Conservation (phyloP, 2,113 vertebrate genomes). For the Callorhinus ursinus region DNA sequence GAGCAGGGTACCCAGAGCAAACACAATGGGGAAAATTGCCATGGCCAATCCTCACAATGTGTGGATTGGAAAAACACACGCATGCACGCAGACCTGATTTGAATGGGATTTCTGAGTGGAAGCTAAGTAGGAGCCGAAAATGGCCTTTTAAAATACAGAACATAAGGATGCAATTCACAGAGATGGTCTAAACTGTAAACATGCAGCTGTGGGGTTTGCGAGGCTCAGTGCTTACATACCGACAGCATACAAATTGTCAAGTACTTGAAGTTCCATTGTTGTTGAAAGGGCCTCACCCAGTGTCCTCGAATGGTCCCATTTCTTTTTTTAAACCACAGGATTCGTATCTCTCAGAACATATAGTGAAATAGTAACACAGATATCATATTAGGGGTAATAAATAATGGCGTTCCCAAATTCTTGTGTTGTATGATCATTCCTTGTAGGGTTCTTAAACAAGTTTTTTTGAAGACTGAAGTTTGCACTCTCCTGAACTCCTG, state of each 20-base stretch:
- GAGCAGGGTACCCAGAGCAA: neutral
- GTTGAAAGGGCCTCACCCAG: conserved; percentile 67
- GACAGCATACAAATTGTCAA: conserved; percentile 81
- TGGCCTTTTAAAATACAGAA: conserved; percentile 82
- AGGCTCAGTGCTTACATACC: conserved; percentile 62
- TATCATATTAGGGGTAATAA: neutral
- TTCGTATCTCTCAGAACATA: neutral
- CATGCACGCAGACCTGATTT: conserved; percentile 68
- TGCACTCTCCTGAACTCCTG: neutral
- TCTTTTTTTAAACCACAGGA: conserved; percentile 3
- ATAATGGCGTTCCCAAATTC: neutral
- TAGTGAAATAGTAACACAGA: neutral
- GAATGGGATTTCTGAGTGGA: conserved; percentile 79
- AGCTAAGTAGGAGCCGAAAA: conserved; percentile 80
- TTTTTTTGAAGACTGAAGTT: neutral
- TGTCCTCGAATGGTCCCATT: conserved; percentile 77
- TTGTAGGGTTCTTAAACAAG: neutral
- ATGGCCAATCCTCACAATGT: conserved; percentile 13
- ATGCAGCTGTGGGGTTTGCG: conserved; percentile 79
- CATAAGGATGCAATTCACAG: conserved; percentile 83
- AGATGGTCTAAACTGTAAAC: conserved; percentile 77
- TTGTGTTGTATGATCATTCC: conserved; percentile 18
- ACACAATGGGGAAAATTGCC: conserved; percentile 67
- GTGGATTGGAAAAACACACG: conserved; percentile 20
- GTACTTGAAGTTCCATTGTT: conserved; percentile 77